Conservation (phyloP, 2,888 invertebrate species). For the Arctia plantaginis region DNA sequence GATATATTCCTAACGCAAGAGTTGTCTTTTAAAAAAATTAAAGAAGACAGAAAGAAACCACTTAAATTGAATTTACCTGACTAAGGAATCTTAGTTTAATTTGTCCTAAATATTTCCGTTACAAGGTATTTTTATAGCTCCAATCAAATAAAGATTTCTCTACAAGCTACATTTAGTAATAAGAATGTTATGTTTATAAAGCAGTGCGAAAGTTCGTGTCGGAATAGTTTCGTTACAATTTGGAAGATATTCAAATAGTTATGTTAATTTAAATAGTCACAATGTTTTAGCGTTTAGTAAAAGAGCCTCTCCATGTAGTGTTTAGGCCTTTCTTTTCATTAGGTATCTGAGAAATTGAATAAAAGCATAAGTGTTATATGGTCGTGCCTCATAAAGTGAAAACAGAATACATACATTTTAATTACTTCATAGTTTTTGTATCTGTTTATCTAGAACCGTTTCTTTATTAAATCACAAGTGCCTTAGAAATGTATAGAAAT, state of each 20-base stretch:
- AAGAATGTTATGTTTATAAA: constrained; percentile 23
- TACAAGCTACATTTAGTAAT: constrained; percentile 16
- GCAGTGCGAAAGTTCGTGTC: neutral
- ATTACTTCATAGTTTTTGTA: no score
- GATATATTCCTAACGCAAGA: no score
- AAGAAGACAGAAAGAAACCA: neutral
- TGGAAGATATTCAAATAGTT: neutral
- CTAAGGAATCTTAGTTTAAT: neutral
- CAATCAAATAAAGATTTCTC: constrained; percentile 38
- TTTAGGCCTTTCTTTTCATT: neutral
- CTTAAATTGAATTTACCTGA: neutral
- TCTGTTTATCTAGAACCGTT: no score
- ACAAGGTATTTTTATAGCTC: constrained; percentile 33
- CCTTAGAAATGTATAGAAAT: no score
- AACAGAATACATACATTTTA: neutral
- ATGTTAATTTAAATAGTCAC: neutral
- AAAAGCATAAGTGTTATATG: neutral
- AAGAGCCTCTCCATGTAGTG: neutral
- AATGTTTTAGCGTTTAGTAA: neutral
- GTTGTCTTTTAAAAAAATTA: neutral
- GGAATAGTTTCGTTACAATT: constrained; percentile 4
- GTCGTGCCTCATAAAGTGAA: neutral
- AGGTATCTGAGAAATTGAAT: neutral
- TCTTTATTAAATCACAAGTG: no score
- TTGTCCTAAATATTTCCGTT: neutral